Conservation (phyloP, 2,888 invertebrate genomes). For the Taphrorychus bicolor region DNA sequence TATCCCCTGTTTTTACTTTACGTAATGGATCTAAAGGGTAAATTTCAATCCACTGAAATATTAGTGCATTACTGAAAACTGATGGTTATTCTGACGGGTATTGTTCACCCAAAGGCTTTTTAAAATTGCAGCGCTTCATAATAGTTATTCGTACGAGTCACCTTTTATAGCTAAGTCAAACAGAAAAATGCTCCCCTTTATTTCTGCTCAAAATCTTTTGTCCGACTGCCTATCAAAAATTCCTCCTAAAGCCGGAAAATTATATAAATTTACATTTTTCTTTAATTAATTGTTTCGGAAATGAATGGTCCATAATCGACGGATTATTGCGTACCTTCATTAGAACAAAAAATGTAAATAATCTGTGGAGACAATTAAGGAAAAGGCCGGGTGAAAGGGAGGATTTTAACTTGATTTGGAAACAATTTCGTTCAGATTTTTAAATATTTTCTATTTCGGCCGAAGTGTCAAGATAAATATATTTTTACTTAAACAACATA, state of each 20-base stretch:
- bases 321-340: slow-evolving; percentile 29
- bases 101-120: slow-evolving; percentile 3
- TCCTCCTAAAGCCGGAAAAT: slow-evolving; percentile 17
- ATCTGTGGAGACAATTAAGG: slow-evolving; percentile 22
- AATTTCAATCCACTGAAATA: slow-evolving; percentile 2
- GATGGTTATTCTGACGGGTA: slow-evolving; percentile 8
- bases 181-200: slow-evolving; percentile 1
- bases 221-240: slow-evolving; percentile 13
- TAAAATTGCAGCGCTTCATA: slow-evolving; percentile 7
- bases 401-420: neutral
- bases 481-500: too few species aligned
- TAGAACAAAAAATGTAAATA: slow-evolving; percentile 40
- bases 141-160: slow-evolving; percentile 5
- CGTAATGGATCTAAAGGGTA: too few species aligned
- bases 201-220: neutral
- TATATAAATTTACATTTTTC: slow-evolving; percentile 34
- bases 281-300: slow-evolving; percentile 37
- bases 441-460: too few species aligned
- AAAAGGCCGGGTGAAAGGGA: slow-evolving; percentile 12
- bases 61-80: slow-evolving; percentile 4
- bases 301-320: slow-evolving; percentile 18
- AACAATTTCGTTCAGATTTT: too few species aligned
- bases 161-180: slow-evolving; percentile 4
- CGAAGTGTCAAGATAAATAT: too few species aligned
- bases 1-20: too few species aligned